These are phyloP conservation scores for Lates japonicus DNA, from an alignment of 2,797 vertebrate genomes.

Conservation along the genomic window DNA sequence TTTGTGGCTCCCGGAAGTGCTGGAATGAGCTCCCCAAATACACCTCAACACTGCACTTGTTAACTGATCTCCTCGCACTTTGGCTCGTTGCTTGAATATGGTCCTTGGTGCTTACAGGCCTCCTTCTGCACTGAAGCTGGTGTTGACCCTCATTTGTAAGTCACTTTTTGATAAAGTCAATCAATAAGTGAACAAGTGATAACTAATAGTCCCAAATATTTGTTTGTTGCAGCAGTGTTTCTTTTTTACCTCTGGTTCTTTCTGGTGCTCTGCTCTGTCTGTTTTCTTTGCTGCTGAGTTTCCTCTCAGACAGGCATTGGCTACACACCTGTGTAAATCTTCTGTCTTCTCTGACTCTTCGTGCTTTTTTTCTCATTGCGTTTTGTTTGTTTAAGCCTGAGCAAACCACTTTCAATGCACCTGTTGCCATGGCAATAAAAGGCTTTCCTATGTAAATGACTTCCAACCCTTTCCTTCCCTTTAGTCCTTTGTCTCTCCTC, in stretches of 20 bases:
- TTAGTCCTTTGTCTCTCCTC: neutral
- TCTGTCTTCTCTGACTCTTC: neutral
- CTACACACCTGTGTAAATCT: too few relatives aligned
- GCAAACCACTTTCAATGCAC: neutral
- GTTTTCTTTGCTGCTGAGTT: neutral
- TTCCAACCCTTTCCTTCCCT: neutral
- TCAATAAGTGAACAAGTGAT: too few relatives aligned
- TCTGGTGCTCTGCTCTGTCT: neutral
- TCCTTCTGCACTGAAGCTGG: too few relatives aligned
- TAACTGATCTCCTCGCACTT: too few relatives aligned
- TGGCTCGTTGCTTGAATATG: too few relatives aligned
- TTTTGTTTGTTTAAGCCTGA: neutral
- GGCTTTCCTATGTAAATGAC: slow-evolving; percentile 11
- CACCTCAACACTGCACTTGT: too few relatives aligned
- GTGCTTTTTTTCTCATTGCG: neutral
- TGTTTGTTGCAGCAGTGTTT: neutral
- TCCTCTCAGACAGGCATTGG: neutral
- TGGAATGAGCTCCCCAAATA: too few relatives aligned
- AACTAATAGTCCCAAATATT: too few relatives aligned
- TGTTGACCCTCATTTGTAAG: too few relatives aligned
- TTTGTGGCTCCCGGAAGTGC: too few relatives aligned
- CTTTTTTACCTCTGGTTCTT: neutral
- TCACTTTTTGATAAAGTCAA: too few relatives aligned
- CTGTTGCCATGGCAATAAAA: slow-evolving; percentile 35
- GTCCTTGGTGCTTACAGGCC: too few relatives aligned